Percentiles rank a stretch among this genome's conserved stretches.
Evolutionary conservation across 2,888 invertebrate species (phyloP).

Genomic region (Pyrrhia umbra): DNA sequence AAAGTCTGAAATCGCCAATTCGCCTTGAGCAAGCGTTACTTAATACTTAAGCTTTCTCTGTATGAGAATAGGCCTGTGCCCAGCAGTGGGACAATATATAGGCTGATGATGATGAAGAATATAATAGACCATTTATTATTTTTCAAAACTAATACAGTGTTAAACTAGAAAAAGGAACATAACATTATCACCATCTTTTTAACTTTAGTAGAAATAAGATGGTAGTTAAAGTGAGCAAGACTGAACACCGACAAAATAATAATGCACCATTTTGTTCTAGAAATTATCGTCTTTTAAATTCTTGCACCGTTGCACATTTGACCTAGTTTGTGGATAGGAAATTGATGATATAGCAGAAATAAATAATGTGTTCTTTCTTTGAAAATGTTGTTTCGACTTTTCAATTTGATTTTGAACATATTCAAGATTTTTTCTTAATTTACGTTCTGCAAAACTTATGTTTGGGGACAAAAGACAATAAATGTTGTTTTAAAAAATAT

Average conservation of each 20-base stretch:
- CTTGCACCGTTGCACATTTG: slow-evolving; percentile 23
- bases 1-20: too few relatives aligned
- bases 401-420: not conserved
- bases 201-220: not conserved
- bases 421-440: not conserved
- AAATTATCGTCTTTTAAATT: slow-evolving; percentile 29
- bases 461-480: too few relatives aligned
- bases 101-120: not conserved
- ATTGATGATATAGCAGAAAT: slow-evolving; percentile 8
- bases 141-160: not conserved
- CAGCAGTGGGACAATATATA: too few relatives aligned
- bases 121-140: not conserved
- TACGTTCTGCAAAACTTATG: too few relatives aligned
- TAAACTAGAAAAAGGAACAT: not conserved
- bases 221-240: not conserved
- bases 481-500: too few relatives aligned
- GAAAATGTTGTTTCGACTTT: not conserved
- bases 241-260: not conserved
- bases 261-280: slow-evolving; percentile 15
- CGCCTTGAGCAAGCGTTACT: too few relatives aligned
- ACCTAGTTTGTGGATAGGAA: slow-evolving; percentile 21
- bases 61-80: too few relatives aligned
- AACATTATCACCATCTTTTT: not conserved
- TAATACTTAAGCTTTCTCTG: too few relatives aligned
- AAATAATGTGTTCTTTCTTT: slow-evolving; percentile 6